Base-by-base conservation (phyloP, 92 coral and sea anemone species). In the Porites evermanni region DNA sequence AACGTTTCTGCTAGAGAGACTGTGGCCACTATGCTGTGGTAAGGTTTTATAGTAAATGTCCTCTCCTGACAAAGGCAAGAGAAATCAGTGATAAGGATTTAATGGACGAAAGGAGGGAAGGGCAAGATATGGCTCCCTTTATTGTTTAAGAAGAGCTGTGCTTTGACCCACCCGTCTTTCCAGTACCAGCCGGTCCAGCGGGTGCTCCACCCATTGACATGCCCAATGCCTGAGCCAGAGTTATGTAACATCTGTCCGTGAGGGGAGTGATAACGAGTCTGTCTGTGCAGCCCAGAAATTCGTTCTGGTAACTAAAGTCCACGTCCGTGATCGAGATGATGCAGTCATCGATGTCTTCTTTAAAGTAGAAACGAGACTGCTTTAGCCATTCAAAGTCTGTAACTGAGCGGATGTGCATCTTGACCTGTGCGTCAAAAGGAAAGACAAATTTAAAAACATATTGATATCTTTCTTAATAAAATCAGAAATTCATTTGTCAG, bases 141-240 rank as follows among this genome's bases (percentile, higher is more conserved):
- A 13, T 10, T 13, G 14, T 11, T 13, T 54, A 54, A 54, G 60
- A 0, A 54, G 60, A 54, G 60, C 14, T 54, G 2, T 8, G 3
- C 60, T 54, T 14, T 11, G 61, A 24, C 86, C 68, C 71, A 94
- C 98, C 98, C 60, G 98, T 94, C 76, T 94, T 94, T 23, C 98
- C 98, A 66, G 98, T 94, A 8, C 98, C 98, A 12, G 98, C 98
- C 7, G 98, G 98, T 16, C 98, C 98, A 19, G 98, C 98, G 32
- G 98, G 98, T 64, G 98, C 98, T 16, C 98, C 98, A 18, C 98
- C 98, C 98, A 94, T 94, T 10, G 98, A 94, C 98, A 94, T 94
- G 86, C 98, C 98, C 65, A 94, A 88, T 59, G 98, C 98, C 84
- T 94, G 98, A 26, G 96, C 98, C 16, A 94, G 94, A 32, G 98